phyloP scores from a whole-genome alignment of 2,888 invertebrate species.

The Caradrina kadenii region DNA sequence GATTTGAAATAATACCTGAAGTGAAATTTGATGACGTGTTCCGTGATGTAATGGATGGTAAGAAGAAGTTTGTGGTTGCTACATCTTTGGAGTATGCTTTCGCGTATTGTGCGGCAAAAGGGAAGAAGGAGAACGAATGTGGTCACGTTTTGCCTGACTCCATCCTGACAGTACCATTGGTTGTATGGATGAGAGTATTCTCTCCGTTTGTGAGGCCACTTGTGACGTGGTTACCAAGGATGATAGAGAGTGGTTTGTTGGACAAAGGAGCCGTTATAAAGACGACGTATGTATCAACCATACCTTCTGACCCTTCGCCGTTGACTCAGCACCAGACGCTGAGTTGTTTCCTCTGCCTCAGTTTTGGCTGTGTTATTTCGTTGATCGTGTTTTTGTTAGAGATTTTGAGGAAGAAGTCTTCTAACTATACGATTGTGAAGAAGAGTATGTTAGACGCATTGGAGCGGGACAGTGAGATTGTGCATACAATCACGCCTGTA shows the following conservation, averaged over 20 bases:
- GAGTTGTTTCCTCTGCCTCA: slow-evolving; percentile 77
- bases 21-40: slow-evolving; percentile 75
- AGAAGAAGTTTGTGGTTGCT: slow-evolving; percentile 77
- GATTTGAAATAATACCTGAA: slow-evolving; percentile 76
- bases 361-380: slow-evolving; percentile 74
- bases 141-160: slow-evolving; percentile 80
- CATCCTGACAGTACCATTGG: slow-evolving; percentile 79
- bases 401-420: slow-evolving; percentile 66
- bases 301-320: slow-evolving; percentile 74
- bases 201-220: slow-evolving; percentile 76
- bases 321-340: slow-evolving; percentile 74
- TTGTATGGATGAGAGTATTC: slow-evolving; percentile 79
- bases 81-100: slow-evolving; percentile 80
- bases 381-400: slow-evolving; percentile 73
- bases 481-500: too few species aligned
- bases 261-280: slow-evolving; percentile 69
- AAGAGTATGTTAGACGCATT: slow-evolving; percentile 43
- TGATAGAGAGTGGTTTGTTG: slow-evolving; percentile 79
- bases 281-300: slow-evolving; percentile 57
- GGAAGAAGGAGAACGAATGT: slow-evolving; percentile 78
- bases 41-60: slow-evolving; percentile 73
- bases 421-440: slow-evolving; percentile 57
- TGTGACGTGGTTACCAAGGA: slow-evolving; percentile 75
- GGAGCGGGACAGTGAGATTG: slow-evolving; percentile 7
- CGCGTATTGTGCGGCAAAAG: slow-evolving; percentile 75